Base-by-base conservation (phyloP, 2,113 vertebrate species). In the Oceanites oceanicus region DNA sequence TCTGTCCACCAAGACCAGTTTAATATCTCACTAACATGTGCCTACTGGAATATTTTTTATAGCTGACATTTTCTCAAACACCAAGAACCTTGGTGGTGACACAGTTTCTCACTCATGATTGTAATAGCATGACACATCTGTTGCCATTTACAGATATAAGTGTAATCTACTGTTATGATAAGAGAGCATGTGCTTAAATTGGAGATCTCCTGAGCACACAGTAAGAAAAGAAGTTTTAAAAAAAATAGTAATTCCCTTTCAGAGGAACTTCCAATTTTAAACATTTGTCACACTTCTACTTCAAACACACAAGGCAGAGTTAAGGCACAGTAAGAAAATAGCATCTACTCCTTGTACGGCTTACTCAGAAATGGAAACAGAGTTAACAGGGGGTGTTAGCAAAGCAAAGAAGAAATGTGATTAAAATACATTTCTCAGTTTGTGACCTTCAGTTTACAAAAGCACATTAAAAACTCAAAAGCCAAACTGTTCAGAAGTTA, bases 231-330 rank as follows among this genome's bases (percentile, higher is more conserved):
- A 77, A 13, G 3, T 22, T 30, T 36, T 11, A 1, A 7, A 50
- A 91, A 56, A 77, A 62, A 61, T 7, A 26, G 26, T 34, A 53
- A 68, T 71, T 88, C 21, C 15, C 91, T 75, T 91, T 56, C 79
- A 88, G 82, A 90, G 11, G 56, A 94, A 85, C 26, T 90, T 66
- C 23, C 25, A 8, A 67, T 97, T 92, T 86, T 50, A 76, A 92
- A 42, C 34, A 29, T 95, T 96, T 96, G 87, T 92, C 70, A 94
- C 82, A 82, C 72, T 91, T 56, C 25, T 61, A 44, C 85, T 94
- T 96, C 79, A 90, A 84, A 92, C 29, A 79, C 21, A 76, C 38
- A 87, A 79, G 21, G 21, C 26, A 84, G n/a, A 78, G 34, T 52
- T 83, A 89, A 94, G 38, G 29, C 22, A 67, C 20, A 47, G 49